phyloP scores from a whole-genome alignment of 2,113 vertebrate genomes.

The Pleuronectes platessa region DNA sequence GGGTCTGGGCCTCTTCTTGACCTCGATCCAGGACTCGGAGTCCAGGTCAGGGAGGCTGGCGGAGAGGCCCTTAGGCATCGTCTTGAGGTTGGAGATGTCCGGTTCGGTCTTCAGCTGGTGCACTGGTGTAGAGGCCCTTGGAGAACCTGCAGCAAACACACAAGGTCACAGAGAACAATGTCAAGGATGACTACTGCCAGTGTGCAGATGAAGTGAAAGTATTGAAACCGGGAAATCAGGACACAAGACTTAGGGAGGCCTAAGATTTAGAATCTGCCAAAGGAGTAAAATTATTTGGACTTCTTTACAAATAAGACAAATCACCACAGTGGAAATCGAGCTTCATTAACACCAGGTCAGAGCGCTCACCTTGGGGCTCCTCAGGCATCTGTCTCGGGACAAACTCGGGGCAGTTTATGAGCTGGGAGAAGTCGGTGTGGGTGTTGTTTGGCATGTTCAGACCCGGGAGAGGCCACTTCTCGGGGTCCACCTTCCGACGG shows the following conservation, averaged over 20 bases:
- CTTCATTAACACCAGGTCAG: not conserved
- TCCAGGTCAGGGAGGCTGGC: slow-evolving; percentile 96
- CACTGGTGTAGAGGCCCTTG: slow-evolving; percentile 81
- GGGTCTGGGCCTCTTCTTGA: slow-evolving; percentile 95
- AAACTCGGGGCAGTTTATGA: slow-evolving; percentile 97
- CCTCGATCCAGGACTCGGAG: slow-evolving; percentile 98
- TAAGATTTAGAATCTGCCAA: not conserved
- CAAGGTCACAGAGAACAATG: not conserved
- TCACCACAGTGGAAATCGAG: not conserved
- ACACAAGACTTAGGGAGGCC: not conserved
- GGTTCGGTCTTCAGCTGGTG: slow-evolving; percentile 83
- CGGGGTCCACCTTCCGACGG: slow-evolving; percentile 92
- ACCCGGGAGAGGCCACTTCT: slow-evolving; percentile 95
- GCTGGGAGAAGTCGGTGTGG: slow-evolving; percentile 94
- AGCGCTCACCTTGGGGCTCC: slow-evolving; percentile 85
- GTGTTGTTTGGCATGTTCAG: slow-evolving; percentile 86
- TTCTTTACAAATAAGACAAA: not conserved
- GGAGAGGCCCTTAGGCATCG: slow-evolving; percentile 95
- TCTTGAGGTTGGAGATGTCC: slow-evolving; percentile 93
- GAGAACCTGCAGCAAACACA: slow-evolving; percentile 87
- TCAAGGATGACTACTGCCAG: not conserved
- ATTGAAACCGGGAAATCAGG: not conserved
- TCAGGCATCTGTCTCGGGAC: slow-evolving; percentile 90
- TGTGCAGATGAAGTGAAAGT: not conserved
- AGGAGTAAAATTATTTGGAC: no score